phyloP scores from a whole-genome alignment of 2,113 vertebrate genomes.

The Hemibagrus wyckioides region DNA sequence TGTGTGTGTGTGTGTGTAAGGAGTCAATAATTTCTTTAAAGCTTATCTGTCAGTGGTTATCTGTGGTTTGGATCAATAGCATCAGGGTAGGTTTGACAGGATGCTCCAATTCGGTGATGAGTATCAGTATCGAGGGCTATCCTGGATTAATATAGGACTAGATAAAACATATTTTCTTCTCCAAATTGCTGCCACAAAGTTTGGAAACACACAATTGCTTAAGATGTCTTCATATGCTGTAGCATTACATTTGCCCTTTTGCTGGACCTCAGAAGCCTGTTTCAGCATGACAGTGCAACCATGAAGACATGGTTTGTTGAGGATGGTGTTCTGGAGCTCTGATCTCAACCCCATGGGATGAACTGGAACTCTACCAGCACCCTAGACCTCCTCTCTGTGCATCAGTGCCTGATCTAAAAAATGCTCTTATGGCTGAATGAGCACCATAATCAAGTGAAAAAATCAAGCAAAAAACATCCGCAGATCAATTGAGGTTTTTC shows the following conservation, averaged over 20 bases:
- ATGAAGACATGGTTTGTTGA: background rate
- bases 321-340: background rate
- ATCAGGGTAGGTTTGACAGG: background rate
- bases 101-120: background rate
- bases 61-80: background rate
- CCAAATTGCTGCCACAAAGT: background rate
- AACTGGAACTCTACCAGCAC: background rate
- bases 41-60: background rate
- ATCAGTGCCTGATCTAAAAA: background rate
- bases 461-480: background rate
- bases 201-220: background rate
- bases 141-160: background rate
- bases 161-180: background rate
- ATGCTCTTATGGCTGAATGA: background rate
- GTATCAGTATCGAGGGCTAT: background rate
- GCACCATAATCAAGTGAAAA: background rate
- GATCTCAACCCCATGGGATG: background rate
- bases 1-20: background rate
- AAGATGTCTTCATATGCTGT: background rate
- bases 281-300: background rate
- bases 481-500: background rate
- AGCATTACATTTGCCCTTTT: background rate
- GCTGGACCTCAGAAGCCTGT: background rate
- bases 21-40: conserved; percentile 1
- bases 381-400: background rate